phyloP scores from a whole-genome alignment of 37 sponge, comb jelly and placozoan species.

The Spongilla lacustris region DNA sequence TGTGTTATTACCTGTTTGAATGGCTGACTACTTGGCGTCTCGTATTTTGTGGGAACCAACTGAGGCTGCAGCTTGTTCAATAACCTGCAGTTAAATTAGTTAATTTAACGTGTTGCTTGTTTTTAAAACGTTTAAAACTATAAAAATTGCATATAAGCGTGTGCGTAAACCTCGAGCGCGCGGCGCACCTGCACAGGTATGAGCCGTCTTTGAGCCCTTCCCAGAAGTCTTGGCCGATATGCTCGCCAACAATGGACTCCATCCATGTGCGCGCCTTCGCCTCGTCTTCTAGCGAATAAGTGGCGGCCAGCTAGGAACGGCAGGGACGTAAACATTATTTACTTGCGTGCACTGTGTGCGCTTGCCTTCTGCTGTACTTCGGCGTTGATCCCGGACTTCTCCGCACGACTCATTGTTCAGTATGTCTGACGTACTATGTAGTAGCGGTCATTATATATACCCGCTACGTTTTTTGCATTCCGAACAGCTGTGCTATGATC shows the following conservation, averaged over 20 bases:
- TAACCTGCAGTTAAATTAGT: too few species aligned
- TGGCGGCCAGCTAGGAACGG: slow-evolving; percentile 26
- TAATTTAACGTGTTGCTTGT: too few species aligned
- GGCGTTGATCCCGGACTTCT: slow-evolving; percentile 83
- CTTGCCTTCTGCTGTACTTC: slow-evolving; percentile 82
- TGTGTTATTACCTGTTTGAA: slow-evolving; percentile 47
- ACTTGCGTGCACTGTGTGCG: not conserved
- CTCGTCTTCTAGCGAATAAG: slow-evolving; percentile 65
- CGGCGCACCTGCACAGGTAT: slow-evolving; percentile 45
- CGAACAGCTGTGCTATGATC: not conserved
- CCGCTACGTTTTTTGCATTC: not conserved
- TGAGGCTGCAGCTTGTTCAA: slow-evolving; percentile 49
- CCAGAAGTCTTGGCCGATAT: slow-evolving; percentile 53
- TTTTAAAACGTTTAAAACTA: too few species aligned
- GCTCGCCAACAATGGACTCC: slow-evolving; percentile 54
- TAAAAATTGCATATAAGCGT: not conserved
- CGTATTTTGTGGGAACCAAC: slow-evolving; percentile 25
- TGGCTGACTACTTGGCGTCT: slow-evolving; percentile 9
- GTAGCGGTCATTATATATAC: not conserved
- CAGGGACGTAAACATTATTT: not conserved
- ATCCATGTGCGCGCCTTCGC: slow-evolving; percentile 68
- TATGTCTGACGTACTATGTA: not conserved
- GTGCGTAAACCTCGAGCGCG: not conserved
- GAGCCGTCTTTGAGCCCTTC: slow-evolving; percentile 57
- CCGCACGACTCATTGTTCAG: slow-evolving; percentile 55